Conservation (phyloP, 1,140 invertebrate species). For the Danaus melanippus region DNA sequence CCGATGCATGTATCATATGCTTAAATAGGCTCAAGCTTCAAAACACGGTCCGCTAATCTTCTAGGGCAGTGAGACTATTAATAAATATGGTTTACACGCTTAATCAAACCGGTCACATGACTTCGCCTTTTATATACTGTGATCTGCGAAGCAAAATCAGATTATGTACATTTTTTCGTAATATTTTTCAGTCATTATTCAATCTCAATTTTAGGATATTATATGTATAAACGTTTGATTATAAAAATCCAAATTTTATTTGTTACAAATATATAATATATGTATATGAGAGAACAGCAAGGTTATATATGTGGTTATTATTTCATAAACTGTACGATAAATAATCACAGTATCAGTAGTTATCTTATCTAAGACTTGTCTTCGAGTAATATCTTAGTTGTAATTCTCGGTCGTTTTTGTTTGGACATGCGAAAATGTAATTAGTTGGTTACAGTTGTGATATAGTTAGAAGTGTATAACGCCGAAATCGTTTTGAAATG, state of each 20-base stretch:
- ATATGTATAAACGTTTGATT: no score
- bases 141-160: no score
- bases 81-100: constrained; percentile 58
- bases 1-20: constrained; percentile 49
- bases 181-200: no score
- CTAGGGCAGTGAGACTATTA: constrained; percentile 62
- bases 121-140: no score
- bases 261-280: neutral
- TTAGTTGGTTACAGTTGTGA: constrained; percentile 24
- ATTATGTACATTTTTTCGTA: no score
- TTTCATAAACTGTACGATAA: constrained; percentile 43
- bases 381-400: constrained; percentile 56
- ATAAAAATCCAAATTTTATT: no score
- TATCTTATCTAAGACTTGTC: constrained; percentile 57
- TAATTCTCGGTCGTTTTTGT: constrained; percentile 44
- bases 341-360: constrained; percentile 44
- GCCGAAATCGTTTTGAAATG: constrained; percentile 28
- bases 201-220: no score
- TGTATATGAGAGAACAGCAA: neutral
- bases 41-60: constrained; percentile 60
- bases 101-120: constrained; percentile 37
- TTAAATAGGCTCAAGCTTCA: constrained; percentile 49
- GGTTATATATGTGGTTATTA: neutral
- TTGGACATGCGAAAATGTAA: constrained; percentile 30
- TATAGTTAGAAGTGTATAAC: constrained; percentile 7